phyloP scores from a whole-genome alignment of 2,888 invertebrate species.

The Azorinus chamasolen region DNA sequence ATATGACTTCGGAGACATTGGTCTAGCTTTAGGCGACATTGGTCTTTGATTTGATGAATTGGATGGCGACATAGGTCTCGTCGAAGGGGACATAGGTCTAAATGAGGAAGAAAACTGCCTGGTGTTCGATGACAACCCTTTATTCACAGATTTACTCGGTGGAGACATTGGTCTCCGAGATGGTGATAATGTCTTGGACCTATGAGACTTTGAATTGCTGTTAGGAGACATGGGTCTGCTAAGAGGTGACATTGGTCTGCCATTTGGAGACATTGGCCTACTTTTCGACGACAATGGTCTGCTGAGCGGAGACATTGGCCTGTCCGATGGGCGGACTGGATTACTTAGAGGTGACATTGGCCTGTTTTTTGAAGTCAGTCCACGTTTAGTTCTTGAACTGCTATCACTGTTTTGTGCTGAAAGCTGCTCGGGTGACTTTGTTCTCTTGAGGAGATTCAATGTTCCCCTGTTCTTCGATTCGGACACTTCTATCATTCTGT shows the following conservation, averaged over 20 bases:
- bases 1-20: constrained; percentile 55
- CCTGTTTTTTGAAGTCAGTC: background rate
- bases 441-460: constrained; percentile 3
- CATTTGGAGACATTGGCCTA: constrained; percentile 37
- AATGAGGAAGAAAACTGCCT: constrained; percentile 6
- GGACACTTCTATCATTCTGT: constrained; percentile 14
- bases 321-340: background rate
- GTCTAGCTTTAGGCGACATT: constrained; percentile 33
- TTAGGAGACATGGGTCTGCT: constrained; percentile 10
- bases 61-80: constrained; percentile 20
- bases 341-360: constrained; percentile 26
- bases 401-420: too few species aligned
- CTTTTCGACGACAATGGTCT: constrained; percentile 13
- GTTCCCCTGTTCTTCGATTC: constrained; percentile 12
- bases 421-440: too few species aligned
- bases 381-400: too few species aligned
- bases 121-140: constrained; percentile 27
- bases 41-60: too few species aligned
- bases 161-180: constrained; percentile 16
- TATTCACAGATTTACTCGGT: constrained; percentile 13
- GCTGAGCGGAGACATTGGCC: constrained; percentile 23
- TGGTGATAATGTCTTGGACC: constrained; percentile 6
- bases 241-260: constrained; percentile 27
- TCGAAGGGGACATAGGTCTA: constrained; percentile 29
- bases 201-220: constrained; percentile 23